Percentiles rank a stretch among this genome's conserved stretches.
phyloP scores from a whole-genome alignment of 2,888 invertebrate species.

The Diarsia rubi region DNA sequence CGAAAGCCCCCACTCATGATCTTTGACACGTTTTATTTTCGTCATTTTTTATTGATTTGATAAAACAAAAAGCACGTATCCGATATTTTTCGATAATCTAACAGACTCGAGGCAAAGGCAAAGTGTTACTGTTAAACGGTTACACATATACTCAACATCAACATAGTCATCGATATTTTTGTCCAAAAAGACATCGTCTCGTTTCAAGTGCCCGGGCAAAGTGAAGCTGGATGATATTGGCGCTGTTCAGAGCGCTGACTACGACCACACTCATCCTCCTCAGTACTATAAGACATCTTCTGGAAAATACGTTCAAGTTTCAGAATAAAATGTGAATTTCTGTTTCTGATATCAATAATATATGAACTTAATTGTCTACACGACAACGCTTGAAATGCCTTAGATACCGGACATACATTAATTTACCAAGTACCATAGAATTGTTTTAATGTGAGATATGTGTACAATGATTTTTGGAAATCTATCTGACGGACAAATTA shows the following conservation, averaged over 20 bases:
- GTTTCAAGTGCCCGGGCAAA: constrained; percentile 47
- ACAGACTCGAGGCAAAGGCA: constrained; percentile 38
- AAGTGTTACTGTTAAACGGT: constrained; percentile 56
- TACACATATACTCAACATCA: constrained; percentile 60
- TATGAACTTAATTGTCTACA: not conserved
- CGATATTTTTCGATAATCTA: not conserved
- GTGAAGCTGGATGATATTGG: constrained; percentile 27
- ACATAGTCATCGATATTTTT: constrained; percentile 52
- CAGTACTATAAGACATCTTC: not conserved
- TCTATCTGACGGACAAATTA: too few relatives aligned
- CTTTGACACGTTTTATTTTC: too few relatives aligned
- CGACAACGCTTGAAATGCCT: not conserved
- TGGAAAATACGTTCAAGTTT: not conserved
- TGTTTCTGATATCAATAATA: not conserved
- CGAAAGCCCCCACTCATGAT: too few relatives aligned
- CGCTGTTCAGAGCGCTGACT: not conserved
- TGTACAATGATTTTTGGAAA: too few relatives aligned
- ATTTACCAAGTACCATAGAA: not conserved
- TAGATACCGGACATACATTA: not conserved
- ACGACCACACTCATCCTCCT: constrained; percentile 2
- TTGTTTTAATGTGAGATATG: too few relatives aligned
- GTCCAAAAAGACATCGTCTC: constrained; percentile 45
- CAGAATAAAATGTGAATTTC: not conserved
- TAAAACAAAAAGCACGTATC: too few relatives aligned
- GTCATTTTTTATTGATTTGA: too few relatives aligned